Evolutionary conservation across 2,113 vertebrate genomes (phyloP).

Genomic region (Melanostigma gelatinosum): DNA sequence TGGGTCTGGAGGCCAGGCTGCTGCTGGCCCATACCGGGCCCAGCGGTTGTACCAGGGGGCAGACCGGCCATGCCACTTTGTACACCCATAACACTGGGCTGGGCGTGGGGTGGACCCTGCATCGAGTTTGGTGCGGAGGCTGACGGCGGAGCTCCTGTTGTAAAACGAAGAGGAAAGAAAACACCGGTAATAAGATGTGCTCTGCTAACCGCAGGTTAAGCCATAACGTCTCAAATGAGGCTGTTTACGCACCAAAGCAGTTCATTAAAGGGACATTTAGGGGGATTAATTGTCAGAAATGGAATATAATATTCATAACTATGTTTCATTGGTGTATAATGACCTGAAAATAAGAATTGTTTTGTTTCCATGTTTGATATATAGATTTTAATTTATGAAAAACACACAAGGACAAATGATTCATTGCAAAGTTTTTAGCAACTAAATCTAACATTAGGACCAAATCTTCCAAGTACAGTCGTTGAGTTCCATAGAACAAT

Average conservation of each 20-base stretch:
- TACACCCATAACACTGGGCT: constrained; percentile 91
- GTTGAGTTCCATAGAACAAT: neutral
- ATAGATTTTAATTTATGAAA: neutral
- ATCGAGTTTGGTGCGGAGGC: constrained; percentile 90
- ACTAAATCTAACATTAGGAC: neutral
- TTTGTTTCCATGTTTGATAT: too few species aligned
- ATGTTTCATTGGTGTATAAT: too few species aligned
- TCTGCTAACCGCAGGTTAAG: neutral
- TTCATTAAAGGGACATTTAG: too few species aligned
- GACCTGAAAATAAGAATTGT: too few species aligned
- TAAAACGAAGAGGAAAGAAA: constrained; percentile 59
- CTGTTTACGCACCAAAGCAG: neutral
- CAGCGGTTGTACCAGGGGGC: constrained; percentile 85
- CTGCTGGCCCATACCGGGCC: constrained; percentile 89
- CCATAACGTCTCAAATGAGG: neutral
- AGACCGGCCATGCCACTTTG: constrained; percentile 90
- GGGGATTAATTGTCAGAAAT: too few species aligned
- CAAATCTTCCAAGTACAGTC: neutral
- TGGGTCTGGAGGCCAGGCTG: constrained; percentile 93
- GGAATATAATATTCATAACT: too few species aligned
- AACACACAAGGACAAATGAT: neutral
- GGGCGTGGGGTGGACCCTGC: constrained; percentile 90
- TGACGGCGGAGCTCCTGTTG: constrained; percentile 88
- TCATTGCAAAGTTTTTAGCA: neutral
- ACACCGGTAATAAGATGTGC: neutral